phyloP scores from a whole-genome alignment of 2,888 invertebrate species.

The Brenthis hecate region DNA sequence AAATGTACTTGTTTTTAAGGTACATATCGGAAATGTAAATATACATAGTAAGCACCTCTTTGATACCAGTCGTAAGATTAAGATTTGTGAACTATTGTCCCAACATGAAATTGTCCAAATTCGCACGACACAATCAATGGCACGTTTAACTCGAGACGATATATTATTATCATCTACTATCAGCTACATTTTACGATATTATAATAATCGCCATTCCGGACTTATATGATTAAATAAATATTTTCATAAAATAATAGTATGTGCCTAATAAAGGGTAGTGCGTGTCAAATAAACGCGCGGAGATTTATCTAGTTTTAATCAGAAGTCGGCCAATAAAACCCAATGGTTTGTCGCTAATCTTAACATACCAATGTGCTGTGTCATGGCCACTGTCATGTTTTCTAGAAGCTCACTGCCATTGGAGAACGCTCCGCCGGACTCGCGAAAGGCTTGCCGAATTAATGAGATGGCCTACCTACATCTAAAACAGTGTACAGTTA shows the following conservation, averaged over 20 bases:
- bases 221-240: conserved; percentile 21
- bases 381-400: not conserved
- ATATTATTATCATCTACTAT: conserved; percentile 25
- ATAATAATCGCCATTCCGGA: conserved; percentile 17
- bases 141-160: conserved; percentile 18
- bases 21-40: too few species aligned
- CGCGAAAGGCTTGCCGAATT: conserved; percentile 25
- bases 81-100: not conserved
- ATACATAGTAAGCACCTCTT: too few species aligned
- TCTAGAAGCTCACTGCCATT: not conserved
- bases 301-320: not conserved
- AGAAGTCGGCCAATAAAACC: not conserved
- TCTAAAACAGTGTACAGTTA: conserved; percentile 23
- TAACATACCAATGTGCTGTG: not conserved
- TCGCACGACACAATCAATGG: conserved; percentile 6
- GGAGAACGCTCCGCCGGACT: conserved; percentile 19
- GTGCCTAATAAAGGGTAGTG: too few species aligned
- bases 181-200: conserved; percentile 17
- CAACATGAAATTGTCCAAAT: not conserved
- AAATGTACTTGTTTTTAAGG: too few species aligned
- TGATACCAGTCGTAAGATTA: not conserved
- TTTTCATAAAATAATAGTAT: not conserved
- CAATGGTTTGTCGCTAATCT: not conserved
- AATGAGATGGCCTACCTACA: conserved; percentile 24
- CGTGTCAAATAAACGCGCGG: not conserved